A percentile compares a stretch with the other conserved stretches of the same genome.
Conservation (phyloP, 2,888 invertebrate genomes). For the Brenthis ino region DNA sequence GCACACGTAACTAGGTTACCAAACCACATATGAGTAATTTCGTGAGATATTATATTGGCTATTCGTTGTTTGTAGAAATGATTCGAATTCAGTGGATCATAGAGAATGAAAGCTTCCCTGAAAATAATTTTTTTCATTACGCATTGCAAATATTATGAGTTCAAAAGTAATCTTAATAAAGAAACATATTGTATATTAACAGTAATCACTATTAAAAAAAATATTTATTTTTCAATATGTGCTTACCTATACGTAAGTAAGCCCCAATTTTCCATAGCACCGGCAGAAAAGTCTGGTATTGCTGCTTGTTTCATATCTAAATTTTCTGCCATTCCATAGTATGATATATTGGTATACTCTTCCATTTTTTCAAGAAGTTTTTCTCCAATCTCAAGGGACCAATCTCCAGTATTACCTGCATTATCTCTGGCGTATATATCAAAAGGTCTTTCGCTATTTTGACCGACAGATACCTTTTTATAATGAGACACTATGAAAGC, state of each 20-base stretch:
- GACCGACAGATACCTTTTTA: conserved; percentile 49
- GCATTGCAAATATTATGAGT: too few relatives aligned
- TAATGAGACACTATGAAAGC: conserved; percentile 94
- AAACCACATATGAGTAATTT: conserved; percentile 92
- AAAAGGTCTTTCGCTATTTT: conserved; percentile 55
- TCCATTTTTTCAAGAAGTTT: conserved; percentile 78
- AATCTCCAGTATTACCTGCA: conserved; percentile 64
- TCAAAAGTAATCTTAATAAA: too few relatives aligned
- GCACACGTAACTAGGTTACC: conserved; percentile 88
- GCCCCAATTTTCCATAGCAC: conserved; percentile 95
- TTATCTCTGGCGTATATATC: conserved; percentile 71
- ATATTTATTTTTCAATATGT: neutral
- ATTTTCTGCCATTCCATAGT: conserved; percentile 75
- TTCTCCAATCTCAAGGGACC: conserved; percentile 71
- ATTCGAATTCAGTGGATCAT: conserved; percentile 70
- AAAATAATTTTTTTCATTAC: conserved; percentile 20
- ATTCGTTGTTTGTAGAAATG: conserved; percentile 84
- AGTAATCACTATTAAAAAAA: neutral
- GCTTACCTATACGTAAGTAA: conserved; percentile 87
- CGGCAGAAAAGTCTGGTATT: conserved; percentile 89
- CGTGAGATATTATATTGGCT: conserved; percentile 87
- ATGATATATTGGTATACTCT: conserved; percentile 78
- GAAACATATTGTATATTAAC: too few relatives aligned
- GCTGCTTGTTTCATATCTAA: conserved; percentile 87
- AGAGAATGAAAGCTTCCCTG: conserved; percentile 84